Conservation (phyloP, 2,113 vertebrate genomes). For the Brachypteracias leptosomus region DNA sequence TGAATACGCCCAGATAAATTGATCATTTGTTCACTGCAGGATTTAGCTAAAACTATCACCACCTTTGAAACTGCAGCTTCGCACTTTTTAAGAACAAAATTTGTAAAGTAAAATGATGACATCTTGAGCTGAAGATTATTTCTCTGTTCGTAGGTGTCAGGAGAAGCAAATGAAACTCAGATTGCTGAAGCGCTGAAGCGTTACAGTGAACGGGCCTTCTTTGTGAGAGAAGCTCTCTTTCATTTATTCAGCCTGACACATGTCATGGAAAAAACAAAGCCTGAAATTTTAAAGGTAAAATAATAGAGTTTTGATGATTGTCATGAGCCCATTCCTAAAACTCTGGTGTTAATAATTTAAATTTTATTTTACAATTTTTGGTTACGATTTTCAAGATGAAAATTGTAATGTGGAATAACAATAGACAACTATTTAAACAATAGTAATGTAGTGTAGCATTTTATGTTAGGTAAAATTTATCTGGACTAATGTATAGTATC, state of each 20-base stretch:
- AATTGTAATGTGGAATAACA: neutral
- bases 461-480: neutral
- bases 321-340: neutral
- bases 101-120: neutral
- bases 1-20: neutral
- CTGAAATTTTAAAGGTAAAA: conserved; percentile 95
- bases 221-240: conserved; percentile 96
- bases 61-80: neutral
- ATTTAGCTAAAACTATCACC: neutral
- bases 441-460: neutral
- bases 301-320: neutral
- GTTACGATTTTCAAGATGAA: neutral
- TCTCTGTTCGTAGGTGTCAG: conserved; percentile 84
- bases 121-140: conserved; percentile 1
- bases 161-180: conserved; percentile 96
- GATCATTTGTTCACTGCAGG: neutral
- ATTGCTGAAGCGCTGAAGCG: conserved; percentile 94
- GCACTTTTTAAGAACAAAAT: neutral
- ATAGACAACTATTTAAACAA: neutral
- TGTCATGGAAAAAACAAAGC: conserved; percentile 94
- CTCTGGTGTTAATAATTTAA: neutral
- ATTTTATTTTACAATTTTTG: neutral
- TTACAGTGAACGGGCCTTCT: conserved; percentile 95
- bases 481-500: neutral
- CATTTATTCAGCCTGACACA: conserved; percentile 97